Conservation (phyloP, 1,140 invertebrate genomes). For the Glomeris maerens region DNA sequence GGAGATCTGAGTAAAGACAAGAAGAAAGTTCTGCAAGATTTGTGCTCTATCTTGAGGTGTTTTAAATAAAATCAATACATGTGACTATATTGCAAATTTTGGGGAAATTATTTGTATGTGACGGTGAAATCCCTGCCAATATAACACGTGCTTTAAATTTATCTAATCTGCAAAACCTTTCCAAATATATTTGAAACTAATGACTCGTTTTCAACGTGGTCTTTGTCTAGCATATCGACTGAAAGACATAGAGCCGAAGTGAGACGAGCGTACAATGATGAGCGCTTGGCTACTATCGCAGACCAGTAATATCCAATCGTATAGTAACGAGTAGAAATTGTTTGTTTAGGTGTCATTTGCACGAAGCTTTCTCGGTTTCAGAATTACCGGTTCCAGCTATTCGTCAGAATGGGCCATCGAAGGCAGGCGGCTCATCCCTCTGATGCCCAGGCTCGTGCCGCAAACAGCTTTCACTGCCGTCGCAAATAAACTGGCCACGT, state of each 20-base stretch:
- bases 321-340: neutral
- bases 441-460: conserved; percentile 62
- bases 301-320: conserved; percentile 51
- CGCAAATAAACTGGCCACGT: conserved; percentile 46
- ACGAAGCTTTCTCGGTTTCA: conserved; percentile 29
- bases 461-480: conserved; percentile 68
- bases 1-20: conserved; percentile 69
- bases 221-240: conserved; percentile 52
- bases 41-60: conserved; percentile 52
- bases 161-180: no score
- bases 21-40: conserved; percentile 64
- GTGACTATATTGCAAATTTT: no score
- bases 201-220: conserved; percentile 7
- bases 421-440: conserved; percentile 60
- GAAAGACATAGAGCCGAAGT: conserved; percentile 83
- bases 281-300: conserved; percentile 70
- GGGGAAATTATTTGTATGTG: neutral
- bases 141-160: no score
- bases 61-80: no score
- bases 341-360: neutral
- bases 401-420: conserved; percentile 71
- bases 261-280: conserved; percentile 75
- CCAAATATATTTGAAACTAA: neutral
- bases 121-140: neutral
- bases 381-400: conserved; percentile 62